Evolutionary conservation across 2,113 vertebrate species (phyloP).

Genomic region (Eurypyga helias): DNA sequence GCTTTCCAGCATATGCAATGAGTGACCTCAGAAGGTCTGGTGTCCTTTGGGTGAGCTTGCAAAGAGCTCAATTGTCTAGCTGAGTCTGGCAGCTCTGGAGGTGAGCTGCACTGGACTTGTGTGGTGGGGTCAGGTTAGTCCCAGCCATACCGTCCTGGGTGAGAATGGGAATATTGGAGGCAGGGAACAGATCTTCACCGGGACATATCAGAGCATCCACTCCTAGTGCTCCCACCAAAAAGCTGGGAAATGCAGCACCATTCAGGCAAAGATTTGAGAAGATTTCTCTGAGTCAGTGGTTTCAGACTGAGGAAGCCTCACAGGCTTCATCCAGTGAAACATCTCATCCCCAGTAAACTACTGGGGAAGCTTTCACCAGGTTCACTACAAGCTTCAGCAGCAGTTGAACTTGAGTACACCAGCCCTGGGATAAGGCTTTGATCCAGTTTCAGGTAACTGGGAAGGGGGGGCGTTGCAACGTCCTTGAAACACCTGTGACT

Average conservation of each 20-base stretch:
- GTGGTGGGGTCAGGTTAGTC: neutral
- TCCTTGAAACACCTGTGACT: neutral
- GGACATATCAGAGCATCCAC: neutral
- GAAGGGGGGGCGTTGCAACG: neutral
- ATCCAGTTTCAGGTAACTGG: neutral
- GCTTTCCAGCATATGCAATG: neutral
- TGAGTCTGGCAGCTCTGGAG: neutral
- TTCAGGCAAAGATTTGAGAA: neutral
- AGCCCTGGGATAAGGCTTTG: neutral
- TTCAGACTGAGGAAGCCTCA: neutral
- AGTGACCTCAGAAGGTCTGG: neutral
- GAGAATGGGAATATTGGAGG: neutral
- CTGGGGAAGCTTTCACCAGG: neutral
- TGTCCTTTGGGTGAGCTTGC: constrained; percentile 28
- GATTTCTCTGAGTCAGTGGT: neutral
- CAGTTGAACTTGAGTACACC: neutral
- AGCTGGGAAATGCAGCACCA: neutral
- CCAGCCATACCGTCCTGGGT: neutral
- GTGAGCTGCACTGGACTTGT: neutral
- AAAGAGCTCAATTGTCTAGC: neutral
- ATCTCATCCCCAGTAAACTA: neutral
- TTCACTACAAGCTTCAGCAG: neutral
- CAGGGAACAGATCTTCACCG: neutral
- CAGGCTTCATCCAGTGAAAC: neutral
- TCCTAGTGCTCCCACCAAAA: neutral